A percentile compares a stretch with the other conserved stretches of the same genome.
Conservation (phyloP, 2,797 vertebrate genomes). For the Loriculus beryllinus region DNA sequence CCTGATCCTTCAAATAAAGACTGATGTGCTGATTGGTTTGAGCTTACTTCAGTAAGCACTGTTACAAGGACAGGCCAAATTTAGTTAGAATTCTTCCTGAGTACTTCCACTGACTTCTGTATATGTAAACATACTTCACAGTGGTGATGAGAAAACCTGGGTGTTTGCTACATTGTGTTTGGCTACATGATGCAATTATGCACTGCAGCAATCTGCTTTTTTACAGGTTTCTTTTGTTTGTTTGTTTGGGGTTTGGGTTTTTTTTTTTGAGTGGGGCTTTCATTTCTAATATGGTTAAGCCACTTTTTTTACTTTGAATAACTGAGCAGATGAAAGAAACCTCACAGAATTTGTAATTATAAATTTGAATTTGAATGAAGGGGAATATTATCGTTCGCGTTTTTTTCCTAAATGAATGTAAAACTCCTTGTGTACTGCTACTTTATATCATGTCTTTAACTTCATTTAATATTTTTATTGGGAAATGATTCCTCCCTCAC, state of each 20-base stretch:
- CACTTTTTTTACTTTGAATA: not conserved
- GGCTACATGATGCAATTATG: not conserved
- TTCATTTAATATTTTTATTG: not conserved
- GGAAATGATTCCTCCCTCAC: not conserved
- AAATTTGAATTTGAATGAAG: not conserved
- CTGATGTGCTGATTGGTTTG: not conserved
- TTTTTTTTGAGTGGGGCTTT: not conserved
- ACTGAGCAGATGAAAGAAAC: not conserved
- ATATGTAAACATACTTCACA: not conserved
- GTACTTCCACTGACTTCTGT: not conserved
- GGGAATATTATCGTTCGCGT: not conserved
- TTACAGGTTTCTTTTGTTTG: not conserved
- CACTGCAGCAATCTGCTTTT: not conserved
- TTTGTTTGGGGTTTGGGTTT: not conserved
- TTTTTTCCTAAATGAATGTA: not conserved
- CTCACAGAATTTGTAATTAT: not conserved
- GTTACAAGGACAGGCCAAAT: not conserved
- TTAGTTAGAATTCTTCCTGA: not conserved
- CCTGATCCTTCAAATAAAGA: not conserved
- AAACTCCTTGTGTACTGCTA: not conserved
- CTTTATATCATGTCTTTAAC: not conserved
- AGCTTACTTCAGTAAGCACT: not conserved
- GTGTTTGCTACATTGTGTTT: not conserved
- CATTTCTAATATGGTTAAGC: not conserved
- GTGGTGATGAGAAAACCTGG: not conserved